Base-by-base conservation (phyloP, 2,113 vertebrate species). In the Phrynocephalus versicolor region DNA sequence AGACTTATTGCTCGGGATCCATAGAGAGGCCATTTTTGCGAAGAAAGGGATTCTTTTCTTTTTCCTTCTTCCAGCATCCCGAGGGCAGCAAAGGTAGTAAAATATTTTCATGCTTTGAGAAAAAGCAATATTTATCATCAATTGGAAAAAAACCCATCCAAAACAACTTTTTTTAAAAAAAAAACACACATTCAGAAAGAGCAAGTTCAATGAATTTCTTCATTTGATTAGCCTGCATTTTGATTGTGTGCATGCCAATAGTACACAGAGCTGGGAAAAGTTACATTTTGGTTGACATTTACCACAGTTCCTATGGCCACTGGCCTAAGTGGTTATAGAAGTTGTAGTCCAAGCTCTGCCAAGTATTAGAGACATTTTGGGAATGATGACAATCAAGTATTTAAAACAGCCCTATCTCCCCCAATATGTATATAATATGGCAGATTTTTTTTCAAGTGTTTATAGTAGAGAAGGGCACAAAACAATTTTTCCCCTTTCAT, bases 141-240 rank as follows among this genome's bases (percentile, higher is more conserved):
- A 83, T 79, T 92, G 88, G 82, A 27, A 88, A 93, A 93, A 93
- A 83, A n/a, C n/a, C n/a, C 84, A 94, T 89, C 88, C 93, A 90
- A 95, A 95, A 13, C 35, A 33, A 87, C 89, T n/a, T n/a, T n/a
- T n/a, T n/a, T n/a, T n/a, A n/a, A n/a, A n/a, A 90, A 95, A 95
- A 13, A 33, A 33, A 87, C 89, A 85, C 93, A 91, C 78, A 51
- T 6, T 10, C 45, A 92, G 85, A 92, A 89, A 45, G 81, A 95
- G 70, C 89, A 81, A 90, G 60, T 37, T 83, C 45, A 92, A 86
- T 13, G 87, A 77, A 86, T 85, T 90, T 91, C 88, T 94, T 94
- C 85, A 91, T 89, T 79, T 75, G 74, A 72, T 89, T 95, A 94
- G 94, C 90, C 84, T 93, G 89, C 92, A 77, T 83, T 19, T 96